These are phyloP conservation scores for Nansenia antarctica DNA, from an alignment of 2,113 vertebrate species.

Conservation along the genomic window DNA sequence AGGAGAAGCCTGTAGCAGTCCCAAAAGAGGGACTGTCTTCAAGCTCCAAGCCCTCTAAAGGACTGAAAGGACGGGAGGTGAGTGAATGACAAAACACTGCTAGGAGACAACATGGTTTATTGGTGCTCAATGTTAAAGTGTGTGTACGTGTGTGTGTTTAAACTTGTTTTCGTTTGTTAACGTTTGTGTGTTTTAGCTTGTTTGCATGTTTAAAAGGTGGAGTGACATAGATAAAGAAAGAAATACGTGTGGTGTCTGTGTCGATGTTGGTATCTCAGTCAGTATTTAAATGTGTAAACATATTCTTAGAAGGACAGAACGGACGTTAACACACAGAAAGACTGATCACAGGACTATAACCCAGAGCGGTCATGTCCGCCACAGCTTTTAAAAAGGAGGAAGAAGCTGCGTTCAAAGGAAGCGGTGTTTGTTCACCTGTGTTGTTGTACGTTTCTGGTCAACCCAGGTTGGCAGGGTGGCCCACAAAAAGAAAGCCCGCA, in stretches of 20 bases:
- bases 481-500: constrained; percentile 99
- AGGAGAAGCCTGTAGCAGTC: constrained; percentile 53
- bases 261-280: too few species aligned
- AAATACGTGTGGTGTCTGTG: too few species aligned
- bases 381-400: not conserved
- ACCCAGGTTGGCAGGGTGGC: constrained; percentile 80
- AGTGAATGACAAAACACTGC: constrained; percentile 17
- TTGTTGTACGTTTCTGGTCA: constrained; percentile 73
- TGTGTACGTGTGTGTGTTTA: not conserved
- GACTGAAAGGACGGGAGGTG: constrained; percentile 69
- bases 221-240: too few species aligned
- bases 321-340: too few species aligned
- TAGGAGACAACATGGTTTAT: not conserved
- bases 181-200: too few species aligned
- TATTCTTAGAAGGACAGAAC: too few species aligned
- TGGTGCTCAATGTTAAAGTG: too few species aligned
- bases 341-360: too few species aligned
- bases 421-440: constrained; percentile 50
- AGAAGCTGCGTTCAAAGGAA: not conserved
- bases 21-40: constrained; percentile 69
- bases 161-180: too few species aligned
- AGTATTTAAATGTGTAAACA: too few species aligned
- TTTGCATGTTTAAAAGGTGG: too few species aligned
- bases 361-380: too few species aligned
- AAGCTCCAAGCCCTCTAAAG: constrained; percentile 70